A percentile compares a stretch with the other conserved stretches of the same genome.
phyloP scores from a whole-genome alignment of 2,888 invertebrate genomes.

The Pachydiplax longipennis region DNA sequence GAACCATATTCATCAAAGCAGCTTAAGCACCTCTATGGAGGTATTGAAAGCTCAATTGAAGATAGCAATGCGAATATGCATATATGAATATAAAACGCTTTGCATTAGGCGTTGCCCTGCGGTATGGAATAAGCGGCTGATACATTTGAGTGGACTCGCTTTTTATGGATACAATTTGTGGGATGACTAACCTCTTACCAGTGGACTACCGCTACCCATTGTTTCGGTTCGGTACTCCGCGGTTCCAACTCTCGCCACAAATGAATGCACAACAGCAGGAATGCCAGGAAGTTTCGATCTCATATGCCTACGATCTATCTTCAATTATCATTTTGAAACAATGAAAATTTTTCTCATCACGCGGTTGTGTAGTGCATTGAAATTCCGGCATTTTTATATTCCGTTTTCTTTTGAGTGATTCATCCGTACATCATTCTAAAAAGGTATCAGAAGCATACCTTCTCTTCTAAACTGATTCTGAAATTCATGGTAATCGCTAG shows the following conservation, averaged over 20 bases:
- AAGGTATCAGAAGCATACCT: too few relatives aligned
- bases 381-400: too few relatives aligned
- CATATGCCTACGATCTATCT: neutral
- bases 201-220: slow-evolving; percentile 36
- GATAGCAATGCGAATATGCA: neutral
- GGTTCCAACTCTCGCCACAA: slow-evolving; percentile 3
- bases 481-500: too few relatives aligned
- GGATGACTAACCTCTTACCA: neutral
- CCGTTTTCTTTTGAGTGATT: too few relatives aligned
- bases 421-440: too few relatives aligned
- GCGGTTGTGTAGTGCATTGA: too few relatives aligned
- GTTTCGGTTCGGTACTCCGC: neutral
- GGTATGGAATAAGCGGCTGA: neutral
- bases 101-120: neutral
- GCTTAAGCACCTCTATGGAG: neutral
- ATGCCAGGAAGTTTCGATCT: neutral
- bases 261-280: neutral
- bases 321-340: neutral
- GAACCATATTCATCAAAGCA: too few relatives aligned
- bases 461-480: too few relatives aligned
- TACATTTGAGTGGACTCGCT: neutral
- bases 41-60: neutral
- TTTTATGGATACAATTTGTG: neutral
- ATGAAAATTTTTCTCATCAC: neutral
- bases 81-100: neutral